A percentile compares a stretch with the other conserved stretches of the same genome.
These are phyloP conservation scores for Heterotilapia buettikoferi DNA, from an alignment of 2,113 vertebrate species.

Conservation along the genomic window DNA sequence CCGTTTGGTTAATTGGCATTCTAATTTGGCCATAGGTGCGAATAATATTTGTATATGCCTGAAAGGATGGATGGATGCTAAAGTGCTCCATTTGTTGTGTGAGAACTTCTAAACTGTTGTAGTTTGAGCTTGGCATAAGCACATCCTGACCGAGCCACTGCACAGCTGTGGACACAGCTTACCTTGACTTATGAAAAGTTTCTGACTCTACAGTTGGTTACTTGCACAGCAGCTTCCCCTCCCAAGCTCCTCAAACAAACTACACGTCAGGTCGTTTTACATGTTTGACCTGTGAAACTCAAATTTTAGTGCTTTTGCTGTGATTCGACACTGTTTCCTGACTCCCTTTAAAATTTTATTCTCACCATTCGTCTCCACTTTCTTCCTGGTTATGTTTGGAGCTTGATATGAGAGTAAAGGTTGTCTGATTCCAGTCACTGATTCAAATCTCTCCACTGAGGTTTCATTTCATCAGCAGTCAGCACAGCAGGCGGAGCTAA, in stretches of 20 bases:
- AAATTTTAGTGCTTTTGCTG: background rate
- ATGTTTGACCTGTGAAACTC: fast-evolving
- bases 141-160: background rate
- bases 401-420: background rate
- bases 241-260: background rate
- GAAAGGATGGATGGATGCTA: background rate
- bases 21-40: fast-evolving
- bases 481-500: background rate
- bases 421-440: background rate
- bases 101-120: background rate
- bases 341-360: background rate
- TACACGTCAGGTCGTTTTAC: fast-evolving
- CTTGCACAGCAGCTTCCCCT: background rate
- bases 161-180: background rate
- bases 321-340: background rate
- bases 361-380: background rate
- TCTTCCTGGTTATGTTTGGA: background rate
- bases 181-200: background rate
- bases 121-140: background rate
- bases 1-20: background rate
- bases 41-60: fast-evolving
- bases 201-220: background rate
- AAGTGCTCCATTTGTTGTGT: background rate
- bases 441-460: background rate
- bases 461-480: background rate